Percentiles rank a stretch among this genome's conserved stretches.
These are phyloP conservation scores for Brienomyrus longianalis DNA, from an alignment of 2,113 vertebrate genomes.

Conservation along the genomic window DNA sequence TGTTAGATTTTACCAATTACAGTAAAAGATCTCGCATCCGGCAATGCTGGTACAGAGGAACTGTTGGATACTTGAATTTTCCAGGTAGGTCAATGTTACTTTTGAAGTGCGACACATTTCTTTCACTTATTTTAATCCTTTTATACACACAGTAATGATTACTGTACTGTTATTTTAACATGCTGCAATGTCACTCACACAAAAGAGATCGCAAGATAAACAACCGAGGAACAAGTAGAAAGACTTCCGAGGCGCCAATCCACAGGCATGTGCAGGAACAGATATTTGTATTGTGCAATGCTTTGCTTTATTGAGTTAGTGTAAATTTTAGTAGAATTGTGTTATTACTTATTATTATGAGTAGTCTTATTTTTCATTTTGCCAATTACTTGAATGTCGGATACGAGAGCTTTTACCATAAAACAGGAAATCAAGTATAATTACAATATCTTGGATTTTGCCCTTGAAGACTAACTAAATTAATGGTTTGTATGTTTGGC, in stretches of 20 bases:
- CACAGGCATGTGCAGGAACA: neutral
- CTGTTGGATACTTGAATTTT: too few relatives aligned
- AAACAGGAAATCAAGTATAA: neutral
- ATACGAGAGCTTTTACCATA: neutral
- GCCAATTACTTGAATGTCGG: neutral
- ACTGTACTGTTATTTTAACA: neutral
- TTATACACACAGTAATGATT: neutral
- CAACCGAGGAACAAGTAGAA: neutral
- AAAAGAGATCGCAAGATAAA: neutral
- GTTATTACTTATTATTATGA: neutral
- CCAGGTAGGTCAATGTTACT: neutral
- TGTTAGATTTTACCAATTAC: neutral
- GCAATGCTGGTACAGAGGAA: neutral
- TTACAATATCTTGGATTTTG: neutral
- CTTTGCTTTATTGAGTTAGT: neutral
- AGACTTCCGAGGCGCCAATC: neutral
- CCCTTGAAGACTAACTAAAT: neutral
- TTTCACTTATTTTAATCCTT: neutral
- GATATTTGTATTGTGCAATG: neutral
- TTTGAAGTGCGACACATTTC: neutral
- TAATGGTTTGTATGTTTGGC: neutral
- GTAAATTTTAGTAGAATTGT: neutral
- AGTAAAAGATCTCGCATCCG: neutral
- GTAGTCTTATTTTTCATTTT: neutral
- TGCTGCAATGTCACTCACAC: neutral